Conservation (phyloP, 2,797 vertebrate genomes). For the Myotis myotis region DNA sequence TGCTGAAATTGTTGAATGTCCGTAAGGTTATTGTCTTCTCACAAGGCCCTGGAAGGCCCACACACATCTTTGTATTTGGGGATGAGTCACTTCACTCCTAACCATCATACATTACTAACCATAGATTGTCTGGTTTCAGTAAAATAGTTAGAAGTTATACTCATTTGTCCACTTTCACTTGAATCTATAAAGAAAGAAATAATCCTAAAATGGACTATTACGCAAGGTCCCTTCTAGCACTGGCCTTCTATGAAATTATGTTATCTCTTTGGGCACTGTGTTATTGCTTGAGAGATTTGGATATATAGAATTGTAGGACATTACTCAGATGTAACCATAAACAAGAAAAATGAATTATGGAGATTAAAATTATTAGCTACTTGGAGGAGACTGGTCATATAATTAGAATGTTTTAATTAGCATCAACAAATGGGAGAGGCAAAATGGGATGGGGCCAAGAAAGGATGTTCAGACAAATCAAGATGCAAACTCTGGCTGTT, state of each 20-base stretch:
- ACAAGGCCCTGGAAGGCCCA: not conserved
- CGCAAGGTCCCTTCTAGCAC: not conserved
- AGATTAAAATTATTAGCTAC: not conserved
- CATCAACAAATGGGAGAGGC: not conserved
- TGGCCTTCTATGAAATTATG: too few species aligned
- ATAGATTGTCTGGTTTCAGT: not conserved
- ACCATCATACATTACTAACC: not conserved
- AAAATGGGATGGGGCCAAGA: not conserved
- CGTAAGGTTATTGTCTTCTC: not conserved
- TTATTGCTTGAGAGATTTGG: not conserved
- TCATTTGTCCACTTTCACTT: not conserved
- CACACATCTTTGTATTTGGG: not conserved
- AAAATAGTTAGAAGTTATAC: not conserved
- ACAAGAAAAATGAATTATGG: not conserved
- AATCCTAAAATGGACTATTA: not conserved
- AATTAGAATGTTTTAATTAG: not conserved
- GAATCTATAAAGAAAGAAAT: not conserved
- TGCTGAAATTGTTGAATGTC: not conserved
- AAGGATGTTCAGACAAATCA: not conserved
- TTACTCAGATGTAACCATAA: not conserved
- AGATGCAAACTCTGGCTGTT: not conserved
- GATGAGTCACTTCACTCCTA: conserved; percentile 41
- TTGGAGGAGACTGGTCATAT: not conserved
- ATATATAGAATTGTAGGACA: not conserved
- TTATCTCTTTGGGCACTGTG: not conserved